phyloP scores from a whole-genome alignment of 2,888 invertebrate genomes.

The Dasysyrphus albostriatus region DNA sequence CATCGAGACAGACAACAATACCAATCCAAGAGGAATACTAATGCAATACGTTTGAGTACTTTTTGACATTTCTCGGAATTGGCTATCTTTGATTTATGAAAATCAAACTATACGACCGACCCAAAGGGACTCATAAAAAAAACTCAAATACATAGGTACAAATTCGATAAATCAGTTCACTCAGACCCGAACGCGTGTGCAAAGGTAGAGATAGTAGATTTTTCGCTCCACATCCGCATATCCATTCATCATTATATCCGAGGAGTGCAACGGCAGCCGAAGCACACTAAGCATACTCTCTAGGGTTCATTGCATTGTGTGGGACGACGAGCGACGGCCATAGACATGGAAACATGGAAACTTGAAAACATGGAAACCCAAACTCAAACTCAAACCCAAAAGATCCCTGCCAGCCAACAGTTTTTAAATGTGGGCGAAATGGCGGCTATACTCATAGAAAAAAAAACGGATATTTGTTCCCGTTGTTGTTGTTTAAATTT shows the following conservation, averaged over 20 bases:
- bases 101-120: slow-evolving; percentile 12
- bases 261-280: slow-evolving; percentile 47
- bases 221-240: slow-evolving; percentile 54
- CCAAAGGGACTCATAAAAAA: slow-evolving; percentile 6
- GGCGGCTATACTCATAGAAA: slow-evolving; percentile 49
- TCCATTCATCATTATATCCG: slow-evolving; percentile 59
- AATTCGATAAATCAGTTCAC: slow-evolving; percentile 64
- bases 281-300: slow-evolving; percentile 13
- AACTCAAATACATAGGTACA: slow-evolving; percentile 1
- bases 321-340: slow-evolving; percentile 28
- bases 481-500: slow-evolving; percentile 52
- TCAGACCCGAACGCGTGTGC: slow-evolving; percentile 1
- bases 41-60: slow-evolving; percentile 15
- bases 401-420: not conserved
- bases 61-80: slow-evolving; percentile 35
- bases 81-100: slow-evolving; percentile 55
- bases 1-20: not conserved
- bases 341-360: slow-evolving; percentile 8
- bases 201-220: slow-evolving; percentile 62
- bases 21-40: not conserved
- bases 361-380: slow-evolving; percentile 3
- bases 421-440: slow-evolving; percentile 42
- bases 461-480: slow-evolving; percentile 54
- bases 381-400: slow-evolving; percentile 2
- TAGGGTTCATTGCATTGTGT: slow-evolving; percentile 67